These are phyloP conservation scores for Myoxocephalus aenaeus DNA, from an alignment of 2,797 vertebrate genomes.

Conservation along the genomic window DNA sequence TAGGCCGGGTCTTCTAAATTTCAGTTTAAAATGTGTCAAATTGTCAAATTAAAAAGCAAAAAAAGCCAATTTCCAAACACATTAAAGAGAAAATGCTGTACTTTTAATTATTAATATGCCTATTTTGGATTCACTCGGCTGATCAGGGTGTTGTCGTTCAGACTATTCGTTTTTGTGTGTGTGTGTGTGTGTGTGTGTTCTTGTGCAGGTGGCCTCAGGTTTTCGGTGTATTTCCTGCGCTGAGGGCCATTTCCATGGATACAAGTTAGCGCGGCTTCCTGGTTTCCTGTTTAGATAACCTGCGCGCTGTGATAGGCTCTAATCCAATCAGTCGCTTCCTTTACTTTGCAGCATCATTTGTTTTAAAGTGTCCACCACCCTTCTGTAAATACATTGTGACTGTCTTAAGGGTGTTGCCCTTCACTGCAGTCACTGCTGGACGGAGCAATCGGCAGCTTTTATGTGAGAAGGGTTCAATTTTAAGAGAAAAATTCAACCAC, in stretches of 20 bases:
- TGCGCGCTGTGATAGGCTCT: conserved; percentile 60
- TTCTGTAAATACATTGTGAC: conserved; percentile 4
- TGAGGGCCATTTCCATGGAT: conserved; percentile 81
- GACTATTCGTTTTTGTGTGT: conserved; percentile 8
- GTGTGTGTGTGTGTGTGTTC: conserved; percentile 26
- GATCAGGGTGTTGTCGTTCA: background rate
- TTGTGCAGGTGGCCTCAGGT: conserved; percentile 67
- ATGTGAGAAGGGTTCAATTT: background rate
- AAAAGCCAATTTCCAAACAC: background rate
- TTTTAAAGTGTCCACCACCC: conserved; percentile 13
- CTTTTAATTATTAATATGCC: background rate
- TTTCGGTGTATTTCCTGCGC: conserved; percentile 77
- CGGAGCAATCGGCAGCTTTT: background rate
- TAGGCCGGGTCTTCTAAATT: background rate
- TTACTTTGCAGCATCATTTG: conserved; percentile 41
- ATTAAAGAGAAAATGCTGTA: background rate
- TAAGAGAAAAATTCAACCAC: too few species aligned
- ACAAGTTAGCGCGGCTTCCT: conserved; percentile 71
- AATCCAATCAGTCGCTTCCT: conserved; percentile 74
- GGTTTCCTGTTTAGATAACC: conserved; percentile 85
- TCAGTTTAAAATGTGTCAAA: background rate
- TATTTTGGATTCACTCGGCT: background rate
- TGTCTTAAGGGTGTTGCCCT: background rate
- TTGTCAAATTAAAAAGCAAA: background rate
- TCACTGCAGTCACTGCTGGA: conserved; percentile 8